Evolutionary conservation across 2,888 invertebrate species (phyloP), one percentile per base, ranked within the genome.

Genomic region (Oscheius onirici): DNA sequence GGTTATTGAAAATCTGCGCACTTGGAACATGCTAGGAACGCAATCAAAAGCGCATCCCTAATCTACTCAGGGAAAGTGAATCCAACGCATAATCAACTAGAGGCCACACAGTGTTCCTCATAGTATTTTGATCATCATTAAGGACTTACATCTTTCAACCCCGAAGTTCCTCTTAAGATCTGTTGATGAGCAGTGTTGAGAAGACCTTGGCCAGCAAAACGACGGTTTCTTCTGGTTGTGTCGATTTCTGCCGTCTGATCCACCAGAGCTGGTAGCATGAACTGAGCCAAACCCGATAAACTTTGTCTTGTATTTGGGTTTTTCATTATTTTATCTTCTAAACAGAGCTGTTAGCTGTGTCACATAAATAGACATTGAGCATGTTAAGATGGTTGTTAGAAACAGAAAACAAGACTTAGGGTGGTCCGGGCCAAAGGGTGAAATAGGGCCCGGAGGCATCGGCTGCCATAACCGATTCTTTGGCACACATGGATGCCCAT

Each of bases 131-230:
- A 58, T 40, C 58, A 58, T 58, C 43, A 41, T 68, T 40, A 57
- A 60, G 20, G 43, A 76, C 81, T 77, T 66, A 81, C 81, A 72
- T 79, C 81, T 72, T 74, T 75, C 34, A 79, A 74, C 13, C 75
- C 78, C 0, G 73, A 68, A 0, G 79, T 77, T 57, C 81, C 78
- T 71, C 71, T 75, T 20, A 74, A 58, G 60, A 81, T 73, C 28
- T 77, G 76, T 2, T 65, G 24, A 70, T 79, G 79, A 0, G 80
- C 80, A 8, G 72, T 54, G 26, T 72, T 72, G 44, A 80, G 72
- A 6, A 80, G 71, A 24, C 74, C 68, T 13, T 69, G 71, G 43
- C 69, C 72, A 44, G 67, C 61, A 49, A 65, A 46, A 11, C 76
- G 69, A 40, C 74, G 73, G 41, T 57, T 73, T 58, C 66, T 57